A percentile compares a stretch with the other conserved stretches of the same genome.
phyloP scores from a whole-genome alignment of 2,113 vertebrate species.

The Spheniscus mendiculus region DNA sequence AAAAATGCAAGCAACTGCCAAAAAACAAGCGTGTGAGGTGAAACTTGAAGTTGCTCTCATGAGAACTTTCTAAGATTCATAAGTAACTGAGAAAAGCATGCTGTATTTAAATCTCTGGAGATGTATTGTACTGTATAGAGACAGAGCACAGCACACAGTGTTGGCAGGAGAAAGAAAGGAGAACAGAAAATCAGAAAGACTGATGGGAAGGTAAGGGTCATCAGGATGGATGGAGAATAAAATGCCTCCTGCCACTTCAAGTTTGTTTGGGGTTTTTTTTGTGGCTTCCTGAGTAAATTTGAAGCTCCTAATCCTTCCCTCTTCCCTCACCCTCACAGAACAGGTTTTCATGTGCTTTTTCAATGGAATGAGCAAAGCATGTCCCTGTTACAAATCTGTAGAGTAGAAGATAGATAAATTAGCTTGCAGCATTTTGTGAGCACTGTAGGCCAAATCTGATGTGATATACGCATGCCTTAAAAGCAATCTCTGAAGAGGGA shows the following conservation, averaged over 20 bases:
- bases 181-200: not conserved
- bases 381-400: not conserved
- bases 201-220: not conserved
- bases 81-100: conserved; percentile 8
- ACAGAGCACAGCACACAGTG: not conserved
- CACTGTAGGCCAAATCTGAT: not conserved
- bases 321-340: not conserved
- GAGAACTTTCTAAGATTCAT: conserved; percentile 26
- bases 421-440: not conserved
- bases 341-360: not conserved
- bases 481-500: not conserved
- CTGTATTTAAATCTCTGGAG: conserved; percentile 24
- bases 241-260: not conserved
- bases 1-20: conserved; percentile 41
- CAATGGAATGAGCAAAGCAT: not conserved
- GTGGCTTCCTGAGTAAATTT: not conserved
- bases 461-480: not conserved
- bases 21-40: conserved; percentile 32
- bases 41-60: conserved; percentile 42
- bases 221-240: not conserved
- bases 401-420: not conserved
- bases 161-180: not conserved
- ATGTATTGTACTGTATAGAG: not conserved
- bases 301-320: not conserved
- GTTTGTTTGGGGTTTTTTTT: too few species aligned